A percentile compares a stretch with the other conserved stretches of the same genome.
Conservation (phyloP, 2,888 invertebrate genomes). For the Hylaea fasciaria region DNA sequence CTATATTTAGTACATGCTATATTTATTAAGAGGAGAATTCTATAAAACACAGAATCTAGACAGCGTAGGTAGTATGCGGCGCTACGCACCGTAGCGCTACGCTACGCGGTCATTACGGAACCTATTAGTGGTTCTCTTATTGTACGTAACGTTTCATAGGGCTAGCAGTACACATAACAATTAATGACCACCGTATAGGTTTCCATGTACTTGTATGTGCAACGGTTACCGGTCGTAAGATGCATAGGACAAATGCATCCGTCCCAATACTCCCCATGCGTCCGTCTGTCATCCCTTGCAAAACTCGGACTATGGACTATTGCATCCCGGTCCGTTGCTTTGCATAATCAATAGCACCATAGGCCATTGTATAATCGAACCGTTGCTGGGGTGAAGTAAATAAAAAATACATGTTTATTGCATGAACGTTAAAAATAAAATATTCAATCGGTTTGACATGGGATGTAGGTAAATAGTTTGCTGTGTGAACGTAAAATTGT, state of each 20-base stretch:
- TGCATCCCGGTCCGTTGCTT: slow-evolving; percentile 71
- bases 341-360: slow-evolving; percentile 78
- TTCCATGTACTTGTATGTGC: too few species aligned
- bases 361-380: slow-evolving; percentile 59
- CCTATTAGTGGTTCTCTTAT: too few species aligned
- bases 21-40: background rate
- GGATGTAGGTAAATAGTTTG: slow-evolving; percentile 1
- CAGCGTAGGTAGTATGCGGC: slow-evolving; percentile 1
- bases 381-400: slow-evolving; percentile 59
- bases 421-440: slow-evolving; percentile 43
- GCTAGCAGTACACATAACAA: slow-evolving; percentile 2
- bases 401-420: slow-evolving; percentile 47
- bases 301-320: slow-evolving; percentile 77
- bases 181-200: slow-evolving; percentile 1
- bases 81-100: slow-evolving; percentile 11
- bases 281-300: slow-evolving; percentile 64
- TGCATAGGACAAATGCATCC: slow-evolving; percentile 19
- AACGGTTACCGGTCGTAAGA: background rate
- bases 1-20: too few species aligned
- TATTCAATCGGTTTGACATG: slow-evolving; percentile 31
- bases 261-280: slow-evolving; percentile 62
- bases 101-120: background rate
- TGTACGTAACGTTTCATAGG: slow-evolving; percentile 7
- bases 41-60: background rate
- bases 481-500: background rate